A percentile compares a stretch with the other conserved stretches of the same genome.
Conservation (phyloP, 2,888 invertebrate species). For the Steinernema carpocapsae region DNA sequence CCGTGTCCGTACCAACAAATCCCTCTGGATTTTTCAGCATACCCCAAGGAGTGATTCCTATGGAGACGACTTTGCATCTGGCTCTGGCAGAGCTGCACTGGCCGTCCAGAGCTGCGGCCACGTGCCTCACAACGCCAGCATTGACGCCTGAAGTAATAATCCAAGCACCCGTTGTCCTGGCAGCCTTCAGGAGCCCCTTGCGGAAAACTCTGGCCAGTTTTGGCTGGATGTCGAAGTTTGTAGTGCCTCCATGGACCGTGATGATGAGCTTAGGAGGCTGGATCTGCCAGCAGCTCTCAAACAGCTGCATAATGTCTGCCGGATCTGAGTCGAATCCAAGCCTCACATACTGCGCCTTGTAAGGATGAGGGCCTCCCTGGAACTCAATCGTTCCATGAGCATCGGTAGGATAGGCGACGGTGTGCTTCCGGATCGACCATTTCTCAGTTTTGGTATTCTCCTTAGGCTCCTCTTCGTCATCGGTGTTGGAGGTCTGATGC, state of each 20-base stretch:
- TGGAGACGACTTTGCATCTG: conserved; percentile 78
- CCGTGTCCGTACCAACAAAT: conserved; percentile 57
- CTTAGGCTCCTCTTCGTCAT: not conserved
- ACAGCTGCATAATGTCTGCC: conserved; percentile 86
- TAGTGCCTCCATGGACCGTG: conserved; percentile 94
- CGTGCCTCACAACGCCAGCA: conserved; percentile 88
- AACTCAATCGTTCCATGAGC: conserved; percentile 97
- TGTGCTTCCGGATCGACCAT: conserved; percentile 75
- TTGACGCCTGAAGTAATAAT: conserved; percentile 81
- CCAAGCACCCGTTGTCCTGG: conserved; percentile 97
- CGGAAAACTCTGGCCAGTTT: conserved; percentile 91
- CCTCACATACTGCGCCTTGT: conserved; percentile 82
- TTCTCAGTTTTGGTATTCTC: conserved; percentile 38
- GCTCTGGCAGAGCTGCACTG: conserved; percentile 46
- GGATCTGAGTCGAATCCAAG: conserved; percentile 92
- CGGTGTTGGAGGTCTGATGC: no score
- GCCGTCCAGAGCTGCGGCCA: conserved; percentile 81
- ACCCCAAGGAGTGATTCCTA: conserved; percentile 98
- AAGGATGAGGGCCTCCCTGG: conserved; percentile 75
- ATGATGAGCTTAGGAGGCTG: conserved; percentile 94
- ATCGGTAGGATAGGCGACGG: conserved; percentile 86
- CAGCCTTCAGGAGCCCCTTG: conserved; percentile 92
- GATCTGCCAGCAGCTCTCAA: conserved; percentile 92
- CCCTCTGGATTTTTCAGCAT: conserved; percentile 74
- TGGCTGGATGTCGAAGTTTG: conserved; percentile 88